Conservation (phyloP, 2,113 vertebrate species). For the Hippocampus comes region DNA sequence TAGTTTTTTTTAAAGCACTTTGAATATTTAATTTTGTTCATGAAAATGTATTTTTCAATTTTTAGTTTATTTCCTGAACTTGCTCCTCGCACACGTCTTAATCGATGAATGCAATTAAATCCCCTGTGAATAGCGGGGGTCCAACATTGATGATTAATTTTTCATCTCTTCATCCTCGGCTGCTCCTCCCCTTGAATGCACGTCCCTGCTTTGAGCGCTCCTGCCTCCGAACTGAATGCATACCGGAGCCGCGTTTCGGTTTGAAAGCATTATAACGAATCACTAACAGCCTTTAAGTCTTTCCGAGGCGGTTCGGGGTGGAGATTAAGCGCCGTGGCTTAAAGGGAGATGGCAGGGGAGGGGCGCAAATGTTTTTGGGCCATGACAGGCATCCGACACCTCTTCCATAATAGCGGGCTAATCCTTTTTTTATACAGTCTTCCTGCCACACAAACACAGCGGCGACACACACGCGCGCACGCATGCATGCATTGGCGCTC, state of each 20-base stretch:
- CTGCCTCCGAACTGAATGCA: constrained; percentile 28
- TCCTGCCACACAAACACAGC: constrained; percentile 26
- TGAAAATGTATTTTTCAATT: neutral
- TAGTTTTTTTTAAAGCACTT: too few relatives aligned
- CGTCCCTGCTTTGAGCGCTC: neutral
- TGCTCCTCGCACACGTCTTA: too few relatives aligned
- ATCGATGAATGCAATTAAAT: too few relatives aligned
- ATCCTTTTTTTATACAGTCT: constrained; percentile 61
- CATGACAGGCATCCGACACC: constrained; percentile 62
- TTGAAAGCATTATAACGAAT: constrained; percentile 58
- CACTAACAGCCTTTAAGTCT: constrained; percentile 58
- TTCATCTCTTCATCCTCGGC: neutral
- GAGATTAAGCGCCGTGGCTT: constrained; percentile 60
- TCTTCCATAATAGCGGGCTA: constrained; percentile 57
- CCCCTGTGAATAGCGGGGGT: too few relatives aligned
- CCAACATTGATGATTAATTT: too few relatives aligned
- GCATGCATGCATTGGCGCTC: neutral
- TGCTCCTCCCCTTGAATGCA: neutral
- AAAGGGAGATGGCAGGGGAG: constrained; percentile 50
- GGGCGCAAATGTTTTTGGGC: constrained; percentile 48
- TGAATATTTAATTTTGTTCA: too few relatives aligned
- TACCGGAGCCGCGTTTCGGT: constrained; percentile 49
- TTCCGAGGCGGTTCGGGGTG: constrained; percentile 54
- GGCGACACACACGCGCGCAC: too few relatives aligned
- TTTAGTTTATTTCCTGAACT: too few relatives aligned